Base-by-base conservation (phyloP, 1,140 invertebrate species). In the Temnothorax curvispinosus region DNA sequence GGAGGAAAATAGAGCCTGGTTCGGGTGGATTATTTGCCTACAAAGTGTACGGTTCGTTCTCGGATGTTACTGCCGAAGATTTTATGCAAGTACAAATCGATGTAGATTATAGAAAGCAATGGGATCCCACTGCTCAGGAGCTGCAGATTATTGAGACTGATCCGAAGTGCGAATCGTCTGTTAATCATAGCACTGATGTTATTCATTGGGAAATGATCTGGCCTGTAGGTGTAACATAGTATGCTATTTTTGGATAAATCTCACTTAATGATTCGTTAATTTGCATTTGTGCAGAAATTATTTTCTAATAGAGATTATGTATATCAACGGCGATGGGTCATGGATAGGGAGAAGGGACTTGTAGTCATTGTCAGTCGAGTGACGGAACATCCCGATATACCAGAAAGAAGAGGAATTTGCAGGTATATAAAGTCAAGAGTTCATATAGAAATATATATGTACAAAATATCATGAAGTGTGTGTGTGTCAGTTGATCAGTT, bases 271-370 rank as follows among this genome's bases (percentile, higher is more conserved):
- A 75, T 62, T 85, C 0, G 80, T 65, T 65, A 69, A 60, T 84
- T 81, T 88, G 32, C 81, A 58, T 89, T 50, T 93, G 96, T 96
- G 38, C 94, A 98, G 96, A 96, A 96, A 92, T 95, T 98, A 87
- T 98, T 98, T 94, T 96, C 97, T 3, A 98, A 99, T 94, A 96
- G 98, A 47, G 98, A 98, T 94, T 99, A 99, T 93, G 97, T 98
- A 0, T 99, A 98, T 93, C 97, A 98, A 87, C 96, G 98, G 6
- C 96, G 97, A 7, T 98, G 97, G 93, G 89, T 96, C 7, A 94
- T 97, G 44, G 96, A 97, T 91, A 93, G 95, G 64, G 93, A 96
- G 11, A 93, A 92, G 9, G 95, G 95, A 60, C 93, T 96, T 3
- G 96, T 97, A 52, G 94, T 97, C 18, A 96, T 98, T 77, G 93